A percentile compares a stretch with the other conserved stretches of the same genome.
These are phyloP conservation scores for Nothocercus nigrocapillus DNA, from an alignment of 2,113 vertebrate genomes.

Conservation along the genomic window DNA sequence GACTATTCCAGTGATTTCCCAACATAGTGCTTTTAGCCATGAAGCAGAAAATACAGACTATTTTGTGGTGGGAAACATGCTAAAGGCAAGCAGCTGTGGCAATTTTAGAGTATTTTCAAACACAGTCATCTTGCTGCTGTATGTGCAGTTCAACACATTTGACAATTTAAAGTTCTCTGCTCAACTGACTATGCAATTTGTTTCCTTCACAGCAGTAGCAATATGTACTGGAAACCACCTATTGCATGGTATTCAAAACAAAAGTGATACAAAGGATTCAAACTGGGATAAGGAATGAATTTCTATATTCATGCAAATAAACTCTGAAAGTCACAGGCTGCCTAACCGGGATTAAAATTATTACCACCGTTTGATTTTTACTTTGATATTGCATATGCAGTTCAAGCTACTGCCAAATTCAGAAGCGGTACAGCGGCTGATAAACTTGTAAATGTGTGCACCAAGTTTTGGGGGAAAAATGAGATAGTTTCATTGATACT, in stretches of 20 bases:
- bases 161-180: conserved; percentile 53
- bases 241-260: not conserved
- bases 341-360: not conserved
- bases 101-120: conserved; percentile 54
- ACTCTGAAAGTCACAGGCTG: not conserved
- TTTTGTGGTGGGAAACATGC: conserved; percentile 47
- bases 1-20: conserved; percentile 23
- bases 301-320: not conserved
- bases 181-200: conserved; percentile 33
- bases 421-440: conserved; percentile 42
- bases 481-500: conserved; percentile 55
- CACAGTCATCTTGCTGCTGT: conserved; percentile 50
- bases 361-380: not conserved
- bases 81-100: conserved; percentile 63
- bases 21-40: conserved; percentile 1
- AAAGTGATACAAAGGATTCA: not conserved
- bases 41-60: conserved; percentile 63
- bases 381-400: conserved; percentile 4
- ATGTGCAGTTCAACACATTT: conserved; percentile 40
- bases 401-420: conserved; percentile 26
- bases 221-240: not conserved
- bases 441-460: conserved; percentile 65
- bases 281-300: not conserved
- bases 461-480: conserved; percentile 59
- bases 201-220: conserved; percentile 14